These are phyloP conservation scores for Oryzaephilus surinamensis DNA, from an alignment of 1,140 invertebrate genomes.

Conservation along the genomic window DNA sequence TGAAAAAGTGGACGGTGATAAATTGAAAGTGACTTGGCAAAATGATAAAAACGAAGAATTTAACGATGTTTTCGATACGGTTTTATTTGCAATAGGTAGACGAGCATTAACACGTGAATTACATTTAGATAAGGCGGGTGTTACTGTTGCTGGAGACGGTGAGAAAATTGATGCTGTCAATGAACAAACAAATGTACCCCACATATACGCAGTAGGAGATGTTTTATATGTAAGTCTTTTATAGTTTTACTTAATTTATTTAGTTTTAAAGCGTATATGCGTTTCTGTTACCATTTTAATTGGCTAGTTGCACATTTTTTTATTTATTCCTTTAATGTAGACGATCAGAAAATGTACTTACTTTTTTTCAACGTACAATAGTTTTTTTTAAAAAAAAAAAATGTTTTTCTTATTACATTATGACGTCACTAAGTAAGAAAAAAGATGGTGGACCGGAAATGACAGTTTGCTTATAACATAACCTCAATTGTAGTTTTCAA, in stretches of 20 bases:
- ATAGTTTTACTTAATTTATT: not conserved
- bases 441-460: too few relatives aligned
- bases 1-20: conserved; percentile 55
- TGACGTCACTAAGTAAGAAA: too few relatives aligned
- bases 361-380: too few relatives aligned
- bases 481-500: too few relatives aligned
- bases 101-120: conserved; percentile 59
- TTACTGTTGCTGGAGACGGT: conserved; percentile 41
- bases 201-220: conserved; percentile 93
- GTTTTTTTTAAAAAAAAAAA: too few relatives aligned
- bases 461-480: too few relatives aligned
- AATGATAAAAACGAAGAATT: conserved; percentile 38
- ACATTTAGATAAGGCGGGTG: conserved; percentile 56
- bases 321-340: too few relatives aligned
- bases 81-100: conserved; percentile 74
- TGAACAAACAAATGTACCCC: conserved; percentile 76
- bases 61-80: conserved; percentile 65
- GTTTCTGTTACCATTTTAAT: too few relatives aligned
- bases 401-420: too few relatives aligned
- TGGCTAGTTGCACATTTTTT: too few relatives aligned
- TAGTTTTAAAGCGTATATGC: not conserved
- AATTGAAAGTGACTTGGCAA: conserved; percentile 60
- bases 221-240: conserved; percentile 57
- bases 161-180: conserved; percentile 56
- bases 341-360: too few relatives aligned